These are phyloP conservation scores for Craniophora ligustri DNA, from an alignment of 2,888 invertebrate genomes.

Conservation along the genomic window DNA sequence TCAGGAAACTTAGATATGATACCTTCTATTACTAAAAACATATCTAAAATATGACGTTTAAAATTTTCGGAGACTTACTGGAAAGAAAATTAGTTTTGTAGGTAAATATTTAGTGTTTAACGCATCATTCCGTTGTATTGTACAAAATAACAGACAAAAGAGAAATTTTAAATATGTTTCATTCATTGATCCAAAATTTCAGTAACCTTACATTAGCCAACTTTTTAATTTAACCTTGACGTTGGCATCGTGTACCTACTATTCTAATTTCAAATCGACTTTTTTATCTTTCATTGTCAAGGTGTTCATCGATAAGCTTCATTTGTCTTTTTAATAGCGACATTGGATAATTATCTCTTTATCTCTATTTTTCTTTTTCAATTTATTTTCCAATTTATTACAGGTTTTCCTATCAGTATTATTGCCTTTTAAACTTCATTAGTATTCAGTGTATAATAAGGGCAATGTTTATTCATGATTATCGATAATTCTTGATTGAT, in stretches of 20 bases:
- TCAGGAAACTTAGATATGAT: too few relatives aligned
- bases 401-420: neutral
- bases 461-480: too few relatives aligned
- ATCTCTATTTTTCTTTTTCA: neutral
- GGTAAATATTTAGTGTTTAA: too few relatives aligned
- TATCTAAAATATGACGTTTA: too few relatives aligned
- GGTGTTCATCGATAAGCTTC: conserved; percentile 26
- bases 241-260: conserved; percentile 19
- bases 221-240: conserved; percentile 43
- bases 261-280: conserved; percentile 30
- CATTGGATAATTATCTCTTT: conserved; percentile 4
- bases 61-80: too few relatives aligned
- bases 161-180: too few relatives aligned
- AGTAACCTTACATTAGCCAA: conserved; percentile 18
- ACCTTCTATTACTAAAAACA: too few relatives aligned
- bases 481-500: too few relatives aligned
- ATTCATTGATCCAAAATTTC: neutral
- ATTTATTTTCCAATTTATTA: conserved; percentile 6
- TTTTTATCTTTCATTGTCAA: conserved; percentile 31
- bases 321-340: conserved; percentile 19
- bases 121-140: too few relatives aligned
- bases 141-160: too few relatives aligned
- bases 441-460: too few relatives aligned
- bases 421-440: neutral
- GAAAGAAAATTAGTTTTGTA: too few relatives aligned